Evolutionary conservation across 2,797 vertebrate genomes (phyloP).

Genomic region (Poecilia gillii): DNA sequence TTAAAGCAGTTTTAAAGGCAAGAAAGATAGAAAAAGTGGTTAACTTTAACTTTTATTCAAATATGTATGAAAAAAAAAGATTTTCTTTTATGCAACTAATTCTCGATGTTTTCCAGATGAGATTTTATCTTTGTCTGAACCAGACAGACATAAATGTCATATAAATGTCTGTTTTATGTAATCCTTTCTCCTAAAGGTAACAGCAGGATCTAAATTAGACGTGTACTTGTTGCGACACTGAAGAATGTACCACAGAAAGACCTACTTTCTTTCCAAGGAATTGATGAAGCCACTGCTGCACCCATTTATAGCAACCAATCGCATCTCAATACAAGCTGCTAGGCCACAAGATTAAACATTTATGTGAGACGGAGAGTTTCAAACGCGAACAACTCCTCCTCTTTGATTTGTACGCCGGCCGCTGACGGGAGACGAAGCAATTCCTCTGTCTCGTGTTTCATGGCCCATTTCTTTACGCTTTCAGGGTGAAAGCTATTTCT

Average conservation of each 20-base stretch:
- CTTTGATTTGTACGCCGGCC: constrained; percentile 34
- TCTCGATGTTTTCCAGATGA: constrained; percentile 18
- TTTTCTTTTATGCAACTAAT: neutral
- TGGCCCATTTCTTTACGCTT: constrained; percentile 49
- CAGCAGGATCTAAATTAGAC: constrained; percentile 9
- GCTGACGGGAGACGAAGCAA: constrained; percentile 28
- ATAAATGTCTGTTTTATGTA: constrained; percentile 22
- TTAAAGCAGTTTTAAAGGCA: neutral
- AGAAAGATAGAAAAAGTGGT: neutral
- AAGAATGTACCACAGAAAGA: constrained; percentile 9
- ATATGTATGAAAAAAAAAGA: neutral
- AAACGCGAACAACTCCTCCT: constrained; percentile 22
- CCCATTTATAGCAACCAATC: constrained; percentile 44
- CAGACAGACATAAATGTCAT: neutral
- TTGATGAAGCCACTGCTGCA: constrained; percentile 19
- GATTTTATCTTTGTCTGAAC: neutral
- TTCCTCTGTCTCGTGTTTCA: constrained; percentile 39
- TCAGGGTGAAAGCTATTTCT: constrained; percentile 62
- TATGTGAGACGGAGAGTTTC: constrained; percentile 30
- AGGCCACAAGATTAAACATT: constrained; percentile 51
- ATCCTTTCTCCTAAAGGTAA: constrained; percentile 19
- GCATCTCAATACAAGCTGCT: constrained; percentile 25
- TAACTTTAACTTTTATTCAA: neutral
- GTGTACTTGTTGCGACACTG: constrained; percentile 22
- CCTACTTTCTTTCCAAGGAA: constrained; percentile 24